phyloP scores from a whole-genome alignment of 2,888 invertebrate species.

The Hydrotaea diabolus region DNA sequence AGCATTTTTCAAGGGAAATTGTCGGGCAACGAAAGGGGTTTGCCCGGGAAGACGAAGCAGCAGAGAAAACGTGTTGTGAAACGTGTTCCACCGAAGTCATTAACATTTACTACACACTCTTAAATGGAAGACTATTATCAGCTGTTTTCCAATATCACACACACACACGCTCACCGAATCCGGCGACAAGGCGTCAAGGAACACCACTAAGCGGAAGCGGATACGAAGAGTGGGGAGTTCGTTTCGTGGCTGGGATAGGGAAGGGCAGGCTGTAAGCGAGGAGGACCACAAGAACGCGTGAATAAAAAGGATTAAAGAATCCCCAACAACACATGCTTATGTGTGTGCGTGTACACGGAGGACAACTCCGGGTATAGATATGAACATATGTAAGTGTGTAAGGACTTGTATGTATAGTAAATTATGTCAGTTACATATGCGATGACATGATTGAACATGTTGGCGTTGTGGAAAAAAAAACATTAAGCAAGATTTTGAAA shows the following conservation, averaged over 20 bases:
- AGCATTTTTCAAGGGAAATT: slow-evolving; percentile 16
- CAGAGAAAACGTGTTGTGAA: slow-evolving; percentile 58
- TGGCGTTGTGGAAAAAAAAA: neutral
- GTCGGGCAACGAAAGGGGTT: slow-evolving; percentile 43
- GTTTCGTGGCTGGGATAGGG: too few relatives aligned
- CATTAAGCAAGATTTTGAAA: slow-evolving; percentile 48
- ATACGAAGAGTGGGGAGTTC: slow-evolving; percentile 3
- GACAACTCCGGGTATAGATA: neutral
- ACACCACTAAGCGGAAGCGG: slow-evolving; percentile 25
- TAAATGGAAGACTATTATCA: slow-evolving; percentile 54
- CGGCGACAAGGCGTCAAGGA: neutral
- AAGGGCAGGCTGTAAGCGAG: neutral
- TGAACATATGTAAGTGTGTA: slow-evolving; percentile 32
- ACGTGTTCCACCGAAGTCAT: slow-evolving; percentile 64
- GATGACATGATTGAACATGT: slow-evolving; percentile 33
- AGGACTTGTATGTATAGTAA: slow-evolving; percentile 24
- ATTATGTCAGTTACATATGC: slow-evolving; percentile 41
- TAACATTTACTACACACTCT: slow-evolving; percentile 54
- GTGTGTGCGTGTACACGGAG: neutral
- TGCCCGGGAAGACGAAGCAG: slow-evolving; percentile 32
- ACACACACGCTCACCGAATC: neutral
- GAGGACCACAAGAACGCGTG: slow-evolving; percentile 46
- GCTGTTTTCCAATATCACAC: slow-evolving; percentile 47
- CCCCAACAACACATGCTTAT: neutral
- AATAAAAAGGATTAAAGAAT: slow-evolving; percentile 52